Evolutionary conservation across 2,113 vertebrate genomes (phyloP).

Genomic region (Tupaia chinensis): DNA sequence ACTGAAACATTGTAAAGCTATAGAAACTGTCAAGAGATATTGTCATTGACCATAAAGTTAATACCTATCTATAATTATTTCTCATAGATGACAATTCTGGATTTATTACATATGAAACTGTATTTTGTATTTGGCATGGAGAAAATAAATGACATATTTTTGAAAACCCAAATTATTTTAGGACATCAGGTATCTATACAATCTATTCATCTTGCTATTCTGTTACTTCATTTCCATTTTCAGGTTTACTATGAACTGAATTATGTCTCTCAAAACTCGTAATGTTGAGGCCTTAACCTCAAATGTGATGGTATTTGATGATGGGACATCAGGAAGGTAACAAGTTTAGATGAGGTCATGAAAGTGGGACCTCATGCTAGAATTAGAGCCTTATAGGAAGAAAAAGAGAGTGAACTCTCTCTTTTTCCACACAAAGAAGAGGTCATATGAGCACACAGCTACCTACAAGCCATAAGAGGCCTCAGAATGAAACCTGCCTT

Average conservation of each 20-base stretch:
- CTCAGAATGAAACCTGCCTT: not conserved
- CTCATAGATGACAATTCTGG: slow-evolving; percentile 27
- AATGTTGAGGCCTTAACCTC: not conserved
- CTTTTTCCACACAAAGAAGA: not conserved
- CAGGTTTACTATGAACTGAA: not conserved
- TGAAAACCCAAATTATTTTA: slow-evolving; percentile 33
- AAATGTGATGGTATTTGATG: not conserved
- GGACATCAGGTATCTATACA: not conserved
- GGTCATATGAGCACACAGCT: not conserved
- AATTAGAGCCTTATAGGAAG: not conserved
- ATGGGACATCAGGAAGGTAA: not conserved
- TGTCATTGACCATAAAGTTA: slow-evolving; percentile 52
- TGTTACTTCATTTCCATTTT: not conserved
- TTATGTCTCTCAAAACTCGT: not conserved
- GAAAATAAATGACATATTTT: slow-evolving; percentile 23
- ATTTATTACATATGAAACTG: not conserved
- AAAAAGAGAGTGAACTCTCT: not conserved
- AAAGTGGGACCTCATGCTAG: not conserved
- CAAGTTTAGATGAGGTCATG: not conserved
- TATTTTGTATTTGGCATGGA: not conserved
- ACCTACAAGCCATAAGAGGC: not conserved
- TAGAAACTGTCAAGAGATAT: not conserved
- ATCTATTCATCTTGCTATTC: not conserved
- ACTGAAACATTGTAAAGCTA: not conserved
- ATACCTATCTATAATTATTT: slow-evolving; percentile 6